These are phyloP conservation scores for Chaetophractus vellerosus DNA, from an alignment of 2,797 vertebrate genomes.

Conservation along the genomic window DNA sequence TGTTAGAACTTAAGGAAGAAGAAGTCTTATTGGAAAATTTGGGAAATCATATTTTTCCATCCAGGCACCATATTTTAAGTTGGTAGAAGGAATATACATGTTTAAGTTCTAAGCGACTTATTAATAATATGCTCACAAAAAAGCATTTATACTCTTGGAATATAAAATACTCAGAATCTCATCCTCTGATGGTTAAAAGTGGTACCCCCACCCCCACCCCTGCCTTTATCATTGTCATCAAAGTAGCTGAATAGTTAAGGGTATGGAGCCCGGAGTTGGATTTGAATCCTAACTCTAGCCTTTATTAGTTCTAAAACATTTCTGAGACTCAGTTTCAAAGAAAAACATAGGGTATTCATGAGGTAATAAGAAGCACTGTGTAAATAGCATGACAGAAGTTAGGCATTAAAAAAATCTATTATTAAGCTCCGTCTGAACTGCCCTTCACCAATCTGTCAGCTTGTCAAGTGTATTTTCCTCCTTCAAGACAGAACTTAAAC, in stretches of 20 bases:
- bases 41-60: neutral
- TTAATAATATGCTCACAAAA: constrained; percentile 31
- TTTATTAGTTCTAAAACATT: neutral
- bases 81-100: neutral
- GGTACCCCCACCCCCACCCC: neutral
- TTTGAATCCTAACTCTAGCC: neutral
- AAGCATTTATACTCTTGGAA: neutral
- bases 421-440: constrained; percentile 9
- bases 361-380: neutral
- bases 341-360: neutral
- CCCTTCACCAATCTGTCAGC: neutral
- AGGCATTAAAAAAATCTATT: neutral
- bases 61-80: neutral
- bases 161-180: neutral
- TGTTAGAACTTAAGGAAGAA: neutral
- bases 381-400: neutral
- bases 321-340: constrained; percentile 29
- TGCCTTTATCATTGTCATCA: neutral
- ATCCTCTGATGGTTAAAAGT: neutral
- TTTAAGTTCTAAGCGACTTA: constrained; percentile 20
- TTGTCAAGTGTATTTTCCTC: constrained; percentile 38
- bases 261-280: neutral
- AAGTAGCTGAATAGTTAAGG: neutral
- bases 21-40: constrained; percentile 9
- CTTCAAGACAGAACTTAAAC: neutral